These are phyloP conservation scores for Mastigias papua DNA, from an alignment of 30 jellyfish, hydroid and myxozoan genomes.

Conservation along the genomic window DNA sequence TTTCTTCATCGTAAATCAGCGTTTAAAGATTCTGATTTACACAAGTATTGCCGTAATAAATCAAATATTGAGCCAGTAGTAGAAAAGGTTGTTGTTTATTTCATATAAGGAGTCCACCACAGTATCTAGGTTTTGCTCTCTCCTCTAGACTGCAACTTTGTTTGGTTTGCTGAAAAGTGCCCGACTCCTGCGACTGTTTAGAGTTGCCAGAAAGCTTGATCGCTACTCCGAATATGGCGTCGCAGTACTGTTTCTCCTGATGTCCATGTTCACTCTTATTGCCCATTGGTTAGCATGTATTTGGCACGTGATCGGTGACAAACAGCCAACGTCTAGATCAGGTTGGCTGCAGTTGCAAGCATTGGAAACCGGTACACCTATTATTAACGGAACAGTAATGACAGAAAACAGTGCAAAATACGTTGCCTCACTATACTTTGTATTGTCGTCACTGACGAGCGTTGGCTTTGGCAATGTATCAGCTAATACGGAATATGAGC, in stretches of 20 bases:
- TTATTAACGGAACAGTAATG: conserved; percentile 20
- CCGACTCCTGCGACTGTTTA: conserved; percentile 88
- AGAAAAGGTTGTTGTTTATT: too few relatives aligned
- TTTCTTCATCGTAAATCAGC: too few relatives aligned
- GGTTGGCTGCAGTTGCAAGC: conserved; percentile 85
- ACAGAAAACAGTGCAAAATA: conserved; percentile 49
- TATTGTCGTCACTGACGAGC: conserved; percentile 89
- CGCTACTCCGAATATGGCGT: conserved; percentile 95
- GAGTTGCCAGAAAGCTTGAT: conserved; percentile 94
- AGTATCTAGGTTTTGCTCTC: not conserved
- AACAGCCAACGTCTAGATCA: conserved; percentile 33
- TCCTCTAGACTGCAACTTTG: conserved; percentile 86
- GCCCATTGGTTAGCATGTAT: conserved; percentile 97
- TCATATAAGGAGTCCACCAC: not conserved
- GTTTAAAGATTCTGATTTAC: too few relatives aligned
- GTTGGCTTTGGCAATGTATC: conserved; percentile 98
- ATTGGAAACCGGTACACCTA: conserved; percentile 25
- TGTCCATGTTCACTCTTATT: conserved; percentile 84
- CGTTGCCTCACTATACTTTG: conserved; percentile 80
- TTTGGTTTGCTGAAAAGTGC: conserved; percentile 92
- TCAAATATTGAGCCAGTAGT: too few relatives aligned
- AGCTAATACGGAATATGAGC: conserved; percentile 90
- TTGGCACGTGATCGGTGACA: conserved; percentile 89
- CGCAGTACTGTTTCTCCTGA: conserved; percentile 86
- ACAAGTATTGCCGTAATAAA: too few relatives aligned